These are phyloP conservation scores for Rhinogobio ventralis DNA, from an alignment of 2,797 vertebrate genomes.

Conservation along the genomic window DNA sequence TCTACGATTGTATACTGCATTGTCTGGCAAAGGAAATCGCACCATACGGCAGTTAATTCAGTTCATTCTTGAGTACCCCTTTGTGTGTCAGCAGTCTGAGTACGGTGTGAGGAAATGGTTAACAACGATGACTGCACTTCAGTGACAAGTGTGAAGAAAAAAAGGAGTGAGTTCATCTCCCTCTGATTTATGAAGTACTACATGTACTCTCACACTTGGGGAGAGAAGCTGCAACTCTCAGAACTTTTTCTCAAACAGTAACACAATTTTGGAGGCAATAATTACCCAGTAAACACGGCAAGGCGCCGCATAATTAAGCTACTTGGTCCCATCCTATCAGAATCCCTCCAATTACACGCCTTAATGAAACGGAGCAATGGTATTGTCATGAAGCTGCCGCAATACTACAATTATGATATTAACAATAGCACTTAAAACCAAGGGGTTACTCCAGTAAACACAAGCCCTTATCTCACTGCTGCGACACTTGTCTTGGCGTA, in stretches of 20 bases:
- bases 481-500: conserved; percentile 78
- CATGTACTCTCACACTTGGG: conserved; percentile 66
- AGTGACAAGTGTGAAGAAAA: conserved; percentile 64
- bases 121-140: conserved; percentile 66
- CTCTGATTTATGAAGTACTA: conserved; percentile 68
- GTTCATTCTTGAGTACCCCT: conserved; percentile 52
- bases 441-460: conserved; percentile 83
- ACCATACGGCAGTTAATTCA: conserved; percentile 55
- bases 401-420: conserved; percentile 85
- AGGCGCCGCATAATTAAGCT: conserved; percentile 83
- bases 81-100: conserved; percentile 54
- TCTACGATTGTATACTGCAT: conserved; percentile 42
- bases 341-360: conserved; percentile 87
- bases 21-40: conserved; percentile 52
- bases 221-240: conserved; percentile 71
- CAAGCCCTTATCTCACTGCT: conserved; percentile 77
- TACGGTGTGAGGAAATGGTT: conserved; percentile 55
- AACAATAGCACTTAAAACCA: conserved; percentile 85
- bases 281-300: conserved; percentile 82
- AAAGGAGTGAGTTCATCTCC: conserved; percentile 63
- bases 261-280: conserved; percentile 81
- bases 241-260: conserved; percentile 79
- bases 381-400: conserved; percentile 79
- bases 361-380: conserved; percentile 83
- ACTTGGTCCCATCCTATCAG: conserved; percentile 85